These are phyloP conservation scores for Bucco capensis DNA, from an alignment of 2,113 vertebrate genomes.

Conservation along the genomic window DNA sequence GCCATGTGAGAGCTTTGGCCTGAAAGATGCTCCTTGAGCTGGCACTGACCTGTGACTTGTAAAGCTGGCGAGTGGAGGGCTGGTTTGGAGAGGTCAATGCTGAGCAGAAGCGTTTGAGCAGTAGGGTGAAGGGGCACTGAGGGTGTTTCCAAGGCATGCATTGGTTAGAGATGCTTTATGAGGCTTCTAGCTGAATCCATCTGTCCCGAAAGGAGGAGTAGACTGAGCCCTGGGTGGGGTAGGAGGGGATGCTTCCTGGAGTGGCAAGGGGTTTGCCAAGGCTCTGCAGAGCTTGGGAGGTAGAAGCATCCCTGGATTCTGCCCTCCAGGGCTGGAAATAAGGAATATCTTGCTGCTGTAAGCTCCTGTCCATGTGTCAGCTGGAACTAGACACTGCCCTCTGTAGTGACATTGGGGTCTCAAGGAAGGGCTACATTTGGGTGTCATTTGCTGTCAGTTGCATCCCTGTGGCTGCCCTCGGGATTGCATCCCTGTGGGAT, in stretches of 20 bases:
- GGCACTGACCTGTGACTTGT: neutral
- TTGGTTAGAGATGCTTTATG: neutral
- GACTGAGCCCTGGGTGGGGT: neutral
- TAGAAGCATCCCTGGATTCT: neutral
- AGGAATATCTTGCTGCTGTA: accelerated
- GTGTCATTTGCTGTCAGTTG: neutral
- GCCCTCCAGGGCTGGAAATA: neutral
- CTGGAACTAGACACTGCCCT: neutral
- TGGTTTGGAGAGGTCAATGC: neutral
- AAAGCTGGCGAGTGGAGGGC: neutral
- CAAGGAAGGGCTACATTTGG: neutral
- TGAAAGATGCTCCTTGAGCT: neutral
- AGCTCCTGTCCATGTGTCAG: neutral
- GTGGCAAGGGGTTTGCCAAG: neutral
- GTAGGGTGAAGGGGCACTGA: neutral
- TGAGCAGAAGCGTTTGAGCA: neutral
- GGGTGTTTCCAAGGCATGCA: neutral
- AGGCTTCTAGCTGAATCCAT: neutral
- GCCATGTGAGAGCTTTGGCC: neutral
- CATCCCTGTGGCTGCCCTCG: neutral
- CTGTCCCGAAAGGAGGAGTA: neutral
- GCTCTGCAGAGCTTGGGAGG: neutral
- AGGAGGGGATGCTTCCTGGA: neutral
- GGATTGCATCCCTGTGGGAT: accelerated
- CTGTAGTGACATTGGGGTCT: accelerated